Conservation (phyloP, 2,888 invertebrate species). For the Cheilosia scutellata region DNA sequence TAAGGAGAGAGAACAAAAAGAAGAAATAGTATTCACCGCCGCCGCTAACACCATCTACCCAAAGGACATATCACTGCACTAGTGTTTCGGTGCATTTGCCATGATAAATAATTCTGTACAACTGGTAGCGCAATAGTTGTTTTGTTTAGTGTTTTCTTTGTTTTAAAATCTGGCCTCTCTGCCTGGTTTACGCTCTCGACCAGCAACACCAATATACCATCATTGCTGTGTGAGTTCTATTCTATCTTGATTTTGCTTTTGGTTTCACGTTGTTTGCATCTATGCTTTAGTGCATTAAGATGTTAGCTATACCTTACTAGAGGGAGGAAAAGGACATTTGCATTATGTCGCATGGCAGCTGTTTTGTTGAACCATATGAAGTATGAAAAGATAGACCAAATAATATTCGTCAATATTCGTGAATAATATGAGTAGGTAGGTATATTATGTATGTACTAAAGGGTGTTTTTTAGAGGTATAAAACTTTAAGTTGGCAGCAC, state of each 20-base stretch:
- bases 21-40: slow-evolving; percentile 36
- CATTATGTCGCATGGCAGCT: too few species aligned
- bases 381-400: too few species aligned
- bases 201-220: slow-evolving; percentile 19
- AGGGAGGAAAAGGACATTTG: too few species aligned
- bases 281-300: slow-evolving; percentile 55
- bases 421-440: too few species aligned
- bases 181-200: slow-evolving; percentile 41
- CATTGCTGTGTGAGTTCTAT: not conserved
- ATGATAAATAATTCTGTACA: slow-evolving; percentile 70
- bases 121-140: slow-evolving; percentile 65
- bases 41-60: slow-evolving; percentile 48
- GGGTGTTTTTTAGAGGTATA: too few species aligned
- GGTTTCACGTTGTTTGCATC: slow-evolving; percentile 32
- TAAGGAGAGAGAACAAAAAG: slow-evolving; percentile 19
- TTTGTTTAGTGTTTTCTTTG: slow-evolving; percentile 64
- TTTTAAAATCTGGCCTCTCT: slow-evolving; percentile 50
- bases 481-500: too few species aligned
- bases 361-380: too few species aligned
- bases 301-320: slow-evolving; percentile 6
- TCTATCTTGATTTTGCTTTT: slow-evolving; percentile 1
- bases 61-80: slow-evolving; percentile 49
- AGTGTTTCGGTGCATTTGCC: slow-evolving; percentile 67
- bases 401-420: too few species aligned
- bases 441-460: too few species aligned